phyloP scores from a whole-genome alignment of 92 coral and sea anemone genomes.

The Phenganax subtilis region DNA sequence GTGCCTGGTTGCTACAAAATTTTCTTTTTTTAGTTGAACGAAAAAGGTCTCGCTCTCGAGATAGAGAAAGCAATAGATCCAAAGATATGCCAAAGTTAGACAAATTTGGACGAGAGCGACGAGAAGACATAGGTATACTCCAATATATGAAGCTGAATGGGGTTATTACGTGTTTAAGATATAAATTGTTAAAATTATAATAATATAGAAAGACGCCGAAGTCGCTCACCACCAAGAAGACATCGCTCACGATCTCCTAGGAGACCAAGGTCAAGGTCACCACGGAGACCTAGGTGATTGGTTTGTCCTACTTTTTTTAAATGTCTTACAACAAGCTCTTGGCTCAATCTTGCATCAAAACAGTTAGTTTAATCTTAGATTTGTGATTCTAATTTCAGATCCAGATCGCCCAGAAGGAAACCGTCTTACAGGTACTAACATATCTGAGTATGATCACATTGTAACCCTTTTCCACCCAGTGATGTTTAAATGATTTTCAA shows the following conservation, averaged over 20 bases:
- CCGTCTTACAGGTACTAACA: conserved; percentile 22
- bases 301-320: neutral
- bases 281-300: conserved; percentile 3
- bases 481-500: neutral
- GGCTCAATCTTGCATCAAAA: neutral
- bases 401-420: conserved; percentile 37
- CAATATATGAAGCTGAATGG: neutral
- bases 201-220: conserved; percentile 29
- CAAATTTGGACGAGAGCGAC: conserved; percentile 22
- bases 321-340: neutral
- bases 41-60: conserved; percentile 73
- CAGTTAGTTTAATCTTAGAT: too few species aligned
- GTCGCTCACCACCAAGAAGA: conserved; percentile 44
- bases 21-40: conserved; percentile 56
- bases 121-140: conserved; percentile 22
- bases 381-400: conserved; percentile 1
- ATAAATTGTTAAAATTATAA: neutral
- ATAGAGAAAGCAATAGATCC: conserved; percentile 64
- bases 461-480: neutral
- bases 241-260: conserved; percentile 45
- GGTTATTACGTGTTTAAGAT: neutral
- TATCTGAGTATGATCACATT: neutral
- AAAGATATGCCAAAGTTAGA: conserved; percentile 43
- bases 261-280: conserved; percentile 28
- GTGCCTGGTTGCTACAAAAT: neutral